Evolutionary conservation across 2,113 vertebrate genomes (phyloP).

Genomic region (Gallinago jamesoni): DNA sequence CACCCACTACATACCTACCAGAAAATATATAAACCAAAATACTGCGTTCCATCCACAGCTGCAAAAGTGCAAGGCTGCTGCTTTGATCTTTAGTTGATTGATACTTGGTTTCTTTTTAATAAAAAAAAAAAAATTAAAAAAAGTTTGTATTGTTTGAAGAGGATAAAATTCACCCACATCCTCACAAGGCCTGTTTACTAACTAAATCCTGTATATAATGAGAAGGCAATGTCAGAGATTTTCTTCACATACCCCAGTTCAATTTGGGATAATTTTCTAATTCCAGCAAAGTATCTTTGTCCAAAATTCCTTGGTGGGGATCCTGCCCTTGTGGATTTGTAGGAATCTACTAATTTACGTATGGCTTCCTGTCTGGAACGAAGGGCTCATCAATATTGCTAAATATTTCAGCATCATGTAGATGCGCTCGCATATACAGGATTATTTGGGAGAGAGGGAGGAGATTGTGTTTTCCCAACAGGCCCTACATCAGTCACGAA

Average conservation of each 20-base stretch:
- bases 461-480: neutral
- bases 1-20: rapidly evolving
- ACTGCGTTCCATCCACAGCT: neutral
- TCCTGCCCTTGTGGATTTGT: neutral
- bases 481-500: neutral
- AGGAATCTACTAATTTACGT: neutral
- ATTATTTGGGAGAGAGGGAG: neutral
- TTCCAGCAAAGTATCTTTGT: neutral
- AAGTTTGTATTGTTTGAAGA: neutral
- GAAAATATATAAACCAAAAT: neutral
- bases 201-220: neutral
- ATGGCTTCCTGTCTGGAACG: neutral
- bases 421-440: neutral
- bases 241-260: neutral
- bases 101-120: neutral
- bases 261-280: neutral
- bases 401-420: neutral
- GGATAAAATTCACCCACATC: neutral
- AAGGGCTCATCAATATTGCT: neutral
- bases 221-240: neutral
- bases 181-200: neutral
- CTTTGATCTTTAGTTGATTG: neutral
- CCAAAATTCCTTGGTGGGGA: constrained; percentile 28
- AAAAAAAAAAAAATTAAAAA: neutral
- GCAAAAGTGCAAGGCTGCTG: neutral